Evolutionary conservation across 2,113 vertebrate genomes (phyloP), one percentile per base, ranked within the genome.

Genomic region (Gyps fulvus): DNA sequence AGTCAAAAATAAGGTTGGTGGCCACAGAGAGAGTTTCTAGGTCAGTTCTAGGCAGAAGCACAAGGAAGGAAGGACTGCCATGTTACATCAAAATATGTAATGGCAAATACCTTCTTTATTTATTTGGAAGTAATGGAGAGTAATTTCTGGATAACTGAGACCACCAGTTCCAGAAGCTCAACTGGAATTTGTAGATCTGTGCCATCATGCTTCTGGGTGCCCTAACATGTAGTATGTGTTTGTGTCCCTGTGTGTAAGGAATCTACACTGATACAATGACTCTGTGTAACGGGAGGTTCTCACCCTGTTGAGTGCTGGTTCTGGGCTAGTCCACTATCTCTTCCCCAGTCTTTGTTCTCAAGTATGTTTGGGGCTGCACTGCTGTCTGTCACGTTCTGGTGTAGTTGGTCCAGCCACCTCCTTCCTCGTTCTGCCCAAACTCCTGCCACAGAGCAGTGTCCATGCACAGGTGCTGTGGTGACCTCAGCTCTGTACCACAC

Each of bases 1-100:
- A 98, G 91, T 96, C 97, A 6, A 98, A 96, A 59, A 98, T 99
- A 36, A 99, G 98, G 99, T 99, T 89, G 32, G 89, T 97, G 71
- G 12, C 61, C 7, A 3, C 6, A 21, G 22, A 31, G 31, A 31
- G 58, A 17, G n/a, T 23, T 83, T 66, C 34, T n/a, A 17, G 32
- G 14, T 21, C 40, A 62, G 61, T 10, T 61, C 19, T 23, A 4
- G 31, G 13, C 12, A 16, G 42, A 54, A 40, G 54, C 11, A 3
- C 1, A 10, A 34, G 57, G 55, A n/a, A 36, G 54, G 29, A 27
- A 26, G 23, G 31, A 4, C 15, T 29, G 25, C 9, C 1, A 0
- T 4, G 0, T 49, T 23, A 3, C 9, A 16, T 16, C 34, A n/a
- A 19, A 59, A 15, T 22, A 6, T 6, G 8, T 5, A 16, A 11